Evolutionary conservation across 2,113 vertebrate species (phyloP), one percentile per base, ranked within the genome.

Genomic region (Alouatta palliata): DNA sequence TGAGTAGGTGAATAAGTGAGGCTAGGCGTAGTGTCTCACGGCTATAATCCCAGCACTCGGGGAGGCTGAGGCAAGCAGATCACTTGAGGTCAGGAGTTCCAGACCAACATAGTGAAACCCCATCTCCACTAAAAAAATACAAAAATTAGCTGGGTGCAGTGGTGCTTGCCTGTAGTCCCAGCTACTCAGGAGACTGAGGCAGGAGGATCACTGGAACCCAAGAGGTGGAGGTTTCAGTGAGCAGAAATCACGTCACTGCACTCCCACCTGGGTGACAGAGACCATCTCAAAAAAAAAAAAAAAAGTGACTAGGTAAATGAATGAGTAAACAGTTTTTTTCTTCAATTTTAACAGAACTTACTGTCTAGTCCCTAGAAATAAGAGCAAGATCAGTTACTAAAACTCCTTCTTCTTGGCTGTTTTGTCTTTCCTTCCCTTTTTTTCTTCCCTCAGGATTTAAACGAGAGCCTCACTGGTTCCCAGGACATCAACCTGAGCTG

Each of bases 401-500:
- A 37, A 52, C 3, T 79, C 85, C 45, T 64, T 89, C 2, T 68
- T 73, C 5, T 90, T 93, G 47, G 84, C 45, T 43, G 20, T 84
- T 92, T 87, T 97, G 47, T 76, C 54, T 83, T 96, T 85, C 9
- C 82, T 87, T 88, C 61, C 83, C 73, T 56, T 96, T 64, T 35
- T 82, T n/a, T 94, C 16, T 97, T 88, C 84, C 81, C 96, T 83
- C 32, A 98, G 98, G 96, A 82, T 98, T 98, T 97, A 92, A 92
- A 76, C 4, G 4, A 96, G 96, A 98, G 3, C 95, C 90, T 94
- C 98, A 88, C 1, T 93, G 96, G 95, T 98, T 98, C 87, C 98
- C 79, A 6, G 97, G 97, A 87, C 98, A 98, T 90, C 98, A 98
- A 43, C 95, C 98, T 45, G 98, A 98, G 83, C 20, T 99, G 93